phyloP scores from a whole-genome alignment of 2,797 vertebrate genomes.

The Lemur catta region DNA sequence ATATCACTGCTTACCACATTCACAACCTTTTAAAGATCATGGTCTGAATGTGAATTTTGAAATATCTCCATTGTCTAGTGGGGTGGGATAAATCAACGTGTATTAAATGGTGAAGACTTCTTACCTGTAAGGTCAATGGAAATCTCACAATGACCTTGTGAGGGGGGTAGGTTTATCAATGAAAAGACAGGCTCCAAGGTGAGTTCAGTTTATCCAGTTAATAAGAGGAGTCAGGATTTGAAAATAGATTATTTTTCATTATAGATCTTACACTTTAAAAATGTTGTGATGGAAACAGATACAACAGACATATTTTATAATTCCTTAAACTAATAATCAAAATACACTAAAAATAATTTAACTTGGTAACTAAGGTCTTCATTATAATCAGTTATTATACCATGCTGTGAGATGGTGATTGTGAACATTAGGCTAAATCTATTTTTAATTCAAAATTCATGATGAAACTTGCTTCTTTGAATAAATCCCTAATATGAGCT shows the following conservation, averaged over 20 bases:
- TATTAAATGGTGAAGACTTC: background rate
- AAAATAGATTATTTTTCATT: background rate
- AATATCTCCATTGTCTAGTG: background rate
- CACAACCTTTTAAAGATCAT: background rate
- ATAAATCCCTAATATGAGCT: constrained; percentile 26
- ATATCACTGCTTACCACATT: background rate
- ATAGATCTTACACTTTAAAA: background rate
- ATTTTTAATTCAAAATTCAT: constrained; percentile 62
- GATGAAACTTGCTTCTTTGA: constrained; percentile 3
- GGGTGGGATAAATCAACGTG: background rate
- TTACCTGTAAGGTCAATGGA: background rate
- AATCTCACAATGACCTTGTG: background rate
- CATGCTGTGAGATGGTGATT: constrained; percentile 32
- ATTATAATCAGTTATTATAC: constrained; percentile 33
- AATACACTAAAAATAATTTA: constrained; percentile 56
- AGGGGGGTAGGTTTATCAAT: background rate
- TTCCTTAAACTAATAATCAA: constrained; percentile 39
- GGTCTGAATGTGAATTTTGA: background rate
- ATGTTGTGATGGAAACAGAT: background rate
- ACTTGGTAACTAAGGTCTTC: constrained; percentile 34
- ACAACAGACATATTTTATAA: constrained; percentile 42
- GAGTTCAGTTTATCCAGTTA: background rate
- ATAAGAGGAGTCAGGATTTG: background rate
- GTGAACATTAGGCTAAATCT: constrained; percentile 45
- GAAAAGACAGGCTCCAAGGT: background rate